Conservation (phyloP, 1,140 invertebrate species). For the Andricus grossulariae region DNA sequence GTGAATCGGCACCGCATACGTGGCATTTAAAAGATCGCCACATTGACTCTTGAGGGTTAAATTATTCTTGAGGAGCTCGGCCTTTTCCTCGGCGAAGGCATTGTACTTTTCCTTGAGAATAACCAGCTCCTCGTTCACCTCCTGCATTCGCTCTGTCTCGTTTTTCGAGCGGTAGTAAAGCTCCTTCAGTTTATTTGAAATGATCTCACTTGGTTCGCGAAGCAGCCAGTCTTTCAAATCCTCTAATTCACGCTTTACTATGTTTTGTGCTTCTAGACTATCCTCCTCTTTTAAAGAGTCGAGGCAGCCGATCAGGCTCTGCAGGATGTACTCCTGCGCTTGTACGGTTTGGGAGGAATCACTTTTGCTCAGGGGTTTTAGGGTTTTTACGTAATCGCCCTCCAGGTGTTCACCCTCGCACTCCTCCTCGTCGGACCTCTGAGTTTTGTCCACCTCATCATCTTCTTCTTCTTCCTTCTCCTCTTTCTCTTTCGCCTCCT, state of each 20-base stretch:
- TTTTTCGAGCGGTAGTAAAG: conserved; percentile 67
- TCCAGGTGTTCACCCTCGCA: conserved; percentile 51
- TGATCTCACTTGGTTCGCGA: conserved; percentile 56
- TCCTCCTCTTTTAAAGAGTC: conserved; percentile 57
- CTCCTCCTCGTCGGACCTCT: conserved; percentile 16
- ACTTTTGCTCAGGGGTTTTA: conserved; percentile 53
- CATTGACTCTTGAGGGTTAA: conserved; percentile 67
- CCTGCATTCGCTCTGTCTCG: conserved; percentile 69
- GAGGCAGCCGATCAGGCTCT: conserved; percentile 57
- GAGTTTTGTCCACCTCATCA: background rate
- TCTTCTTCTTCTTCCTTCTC: conserved; percentile 11
- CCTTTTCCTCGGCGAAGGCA: conserved; percentile 71
- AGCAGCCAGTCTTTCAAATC: conserved; percentile 64
- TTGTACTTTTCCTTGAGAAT: conserved; percentile 76
- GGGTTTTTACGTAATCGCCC: conserved; percentile 62
- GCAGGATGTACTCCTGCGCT: conserved; percentile 45
- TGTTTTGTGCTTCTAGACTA: conserved; percentile 54
- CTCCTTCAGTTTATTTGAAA: conserved; percentile 60
- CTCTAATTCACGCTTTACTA: conserved; percentile 60
- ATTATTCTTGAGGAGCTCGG: conserved; percentile 70
- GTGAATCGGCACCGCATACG: conserved; percentile 71
- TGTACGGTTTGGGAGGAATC: conserved; percentile 14
- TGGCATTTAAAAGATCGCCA: conserved; percentile 66
- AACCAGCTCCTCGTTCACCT: conserved; percentile 75
- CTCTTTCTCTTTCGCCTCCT: conserved; percentile 17